phyloP scores from a whole-genome alignment of 1,140 invertebrate genomes.

The Drosophila albomicans region DNA sequence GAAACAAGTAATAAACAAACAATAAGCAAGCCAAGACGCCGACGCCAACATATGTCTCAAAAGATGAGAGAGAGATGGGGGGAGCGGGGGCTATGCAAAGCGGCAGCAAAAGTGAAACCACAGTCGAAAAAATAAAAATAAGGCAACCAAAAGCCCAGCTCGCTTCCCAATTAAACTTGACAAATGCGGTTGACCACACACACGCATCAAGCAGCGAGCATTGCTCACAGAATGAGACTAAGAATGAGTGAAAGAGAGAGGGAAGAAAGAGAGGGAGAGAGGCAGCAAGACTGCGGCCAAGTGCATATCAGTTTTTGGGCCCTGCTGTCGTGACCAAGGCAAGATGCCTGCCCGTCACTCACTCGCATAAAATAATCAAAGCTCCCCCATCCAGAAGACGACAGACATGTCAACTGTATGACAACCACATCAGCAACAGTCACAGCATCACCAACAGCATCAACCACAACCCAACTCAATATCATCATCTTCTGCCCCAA shows the following conservation, averaged over 20 bases:
- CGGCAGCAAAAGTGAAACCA: slow-evolving; percentile 59
- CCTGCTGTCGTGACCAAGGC: slow-evolving; percentile 29
- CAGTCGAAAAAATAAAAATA: slow-evolving; percentile 31
- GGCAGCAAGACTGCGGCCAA: background rate
- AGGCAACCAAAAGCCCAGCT: slow-evolving; percentile 58
- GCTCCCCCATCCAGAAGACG: slow-evolving; percentile 31
- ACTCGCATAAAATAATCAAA: slow-evolving; percentile 79
- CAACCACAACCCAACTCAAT: slow-evolving; percentile 1
- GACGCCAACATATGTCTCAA: slow-evolving; percentile 71
- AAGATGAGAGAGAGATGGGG: background rate
- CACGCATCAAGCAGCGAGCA: slow-evolving; percentile 18
- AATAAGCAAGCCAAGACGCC: slow-evolving; percentile 72
- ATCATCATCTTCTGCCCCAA: background rate
- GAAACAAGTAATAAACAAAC: slow-evolving; percentile 83
- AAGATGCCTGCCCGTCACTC: slow-evolving; percentile 36
- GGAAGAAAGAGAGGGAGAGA: background rate
- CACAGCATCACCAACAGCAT: background rate
- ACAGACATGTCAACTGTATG: slow-evolving; percentile 79
- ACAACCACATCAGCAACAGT: slow-evolving; percentile 76
- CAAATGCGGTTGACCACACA: slow-evolving; percentile 84
- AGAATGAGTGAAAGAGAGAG: background rate
- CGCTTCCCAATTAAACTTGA: slow-evolving; percentile 83
- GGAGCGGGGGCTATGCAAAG: slow-evolving; percentile 62
- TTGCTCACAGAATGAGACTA: background rate
- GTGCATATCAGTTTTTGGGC: slow-evolving; percentile 9